These are phyloP conservation scores for Anadara kagoshimensis DNA, from an alignment of 1,140 invertebrate genomes.

Conservation along the genomic window DNA sequence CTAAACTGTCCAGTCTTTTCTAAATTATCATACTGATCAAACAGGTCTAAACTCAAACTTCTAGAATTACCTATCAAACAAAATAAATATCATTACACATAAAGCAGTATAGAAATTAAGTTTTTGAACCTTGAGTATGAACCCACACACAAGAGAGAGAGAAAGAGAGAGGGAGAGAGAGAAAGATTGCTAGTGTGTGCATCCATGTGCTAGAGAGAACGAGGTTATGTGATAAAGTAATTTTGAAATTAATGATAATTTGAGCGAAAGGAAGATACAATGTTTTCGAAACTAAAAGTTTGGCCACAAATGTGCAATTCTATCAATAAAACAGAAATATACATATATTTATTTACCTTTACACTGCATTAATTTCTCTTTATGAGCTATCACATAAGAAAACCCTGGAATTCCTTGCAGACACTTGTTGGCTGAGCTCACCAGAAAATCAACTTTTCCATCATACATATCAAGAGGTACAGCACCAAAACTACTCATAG, in stretches of 20 bases:
- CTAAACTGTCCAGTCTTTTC: constrained; percentile 75
- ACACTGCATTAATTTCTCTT: constrained; percentile 66
- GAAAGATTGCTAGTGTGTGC: too few species aligned
- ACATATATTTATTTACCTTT: constrained; percentile 67
- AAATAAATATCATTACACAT: too few species aligned
- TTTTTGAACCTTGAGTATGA: too few species aligned
- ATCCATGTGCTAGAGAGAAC: too few species aligned
- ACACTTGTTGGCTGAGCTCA: constrained; percentile 77
- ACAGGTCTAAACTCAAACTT: constrained; percentile 73
- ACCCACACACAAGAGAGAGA: background rate
- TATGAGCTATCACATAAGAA: constrained; percentile 74
- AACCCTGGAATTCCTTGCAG: constrained; percentile 77
- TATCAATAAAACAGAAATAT: too few species aligned
- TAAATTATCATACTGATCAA: constrained; percentile 74
- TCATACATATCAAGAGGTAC: constrained; percentile 70
- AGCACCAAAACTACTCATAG: constrained; percentile 78
- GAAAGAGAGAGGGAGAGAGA: too few species aligned
- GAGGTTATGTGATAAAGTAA: too few species aligned
- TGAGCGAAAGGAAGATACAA: too few species aligned
- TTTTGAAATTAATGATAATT: too few species aligned
- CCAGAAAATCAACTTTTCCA: constrained; percentile 72
- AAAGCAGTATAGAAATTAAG: background rate
- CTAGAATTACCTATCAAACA: constrained; percentile 68
- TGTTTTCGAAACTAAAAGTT: too few species aligned
- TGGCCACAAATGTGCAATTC: too few species aligned